These are phyloP conservation scores for Astreopora myriophthalma DNA, from an alignment of 64 coral and sea anemone genomes.

Conservation along the genomic window DNA sequence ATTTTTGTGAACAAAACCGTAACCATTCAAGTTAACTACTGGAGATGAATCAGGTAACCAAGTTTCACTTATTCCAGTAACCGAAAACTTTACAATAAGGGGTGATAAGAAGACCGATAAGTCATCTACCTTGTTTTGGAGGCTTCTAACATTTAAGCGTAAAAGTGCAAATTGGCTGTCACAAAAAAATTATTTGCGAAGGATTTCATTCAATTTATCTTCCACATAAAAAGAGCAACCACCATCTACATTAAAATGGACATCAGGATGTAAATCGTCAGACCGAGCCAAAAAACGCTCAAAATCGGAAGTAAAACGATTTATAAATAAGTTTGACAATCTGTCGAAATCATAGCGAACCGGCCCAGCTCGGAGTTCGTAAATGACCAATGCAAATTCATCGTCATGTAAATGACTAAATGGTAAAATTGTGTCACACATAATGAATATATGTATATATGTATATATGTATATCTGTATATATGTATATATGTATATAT, in stretches of 20 bases:
- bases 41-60: too few species aligned
- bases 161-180: conserved; percentile 16
- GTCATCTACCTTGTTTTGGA: conserved; percentile 14
- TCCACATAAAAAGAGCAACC: background rate
- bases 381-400: background rate
- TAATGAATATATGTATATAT: too few species aligned
- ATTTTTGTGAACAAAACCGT: too few species aligned
- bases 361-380: conserved; percentile 12
- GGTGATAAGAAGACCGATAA: conserved; percentile 7
- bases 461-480: too few species aligned
- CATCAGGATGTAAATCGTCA: background rate
- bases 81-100: too few species aligned
- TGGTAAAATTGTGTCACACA: too few species aligned
- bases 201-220: background rate
- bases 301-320: conserved; percentile 2
- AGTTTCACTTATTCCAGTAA: too few species aligned
- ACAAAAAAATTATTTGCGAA: background rate
- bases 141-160: conserved; percentile 4
- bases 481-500: background rate
- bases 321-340: background rate
- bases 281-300: background rate
- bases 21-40: too few species aligned
- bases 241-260: background rate
- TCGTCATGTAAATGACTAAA: background rate
- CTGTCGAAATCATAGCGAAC: background rate